A percentile compares a stretch with the other conserved stretches of the same genome.
Conservation (phyloP, 2,888 invertebrate genomes). For the Schrankia costaestrigalis region DNA sequence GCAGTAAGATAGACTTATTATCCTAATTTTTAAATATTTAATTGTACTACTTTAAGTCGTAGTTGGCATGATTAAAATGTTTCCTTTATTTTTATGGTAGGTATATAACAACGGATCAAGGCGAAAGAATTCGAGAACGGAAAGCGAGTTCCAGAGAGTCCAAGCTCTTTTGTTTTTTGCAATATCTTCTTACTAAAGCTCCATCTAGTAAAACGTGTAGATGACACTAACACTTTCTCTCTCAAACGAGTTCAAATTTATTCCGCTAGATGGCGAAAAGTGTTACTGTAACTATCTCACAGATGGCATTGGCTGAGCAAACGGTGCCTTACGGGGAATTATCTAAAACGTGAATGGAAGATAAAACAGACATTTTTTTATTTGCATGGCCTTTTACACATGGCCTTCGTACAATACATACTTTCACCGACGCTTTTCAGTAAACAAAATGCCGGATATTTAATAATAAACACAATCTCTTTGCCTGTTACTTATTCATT, state of each 20-base stretch:
- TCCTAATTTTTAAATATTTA: too few species aligned
- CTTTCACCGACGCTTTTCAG: constrained; percentile 64
- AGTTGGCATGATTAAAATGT: too few species aligned
- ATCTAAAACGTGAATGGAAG: constrained; percentile 31
- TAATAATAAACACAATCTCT: constrained; percentile 52
- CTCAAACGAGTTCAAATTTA: constrained; percentile 8
- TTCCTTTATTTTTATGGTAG: too few species aligned
- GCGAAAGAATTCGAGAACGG: too few species aligned
- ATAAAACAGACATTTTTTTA: constrained; percentile 27
- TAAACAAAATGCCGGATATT: constrained; percentile 65
- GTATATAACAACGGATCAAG: too few species aligned
- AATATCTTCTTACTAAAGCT: too few species aligned
- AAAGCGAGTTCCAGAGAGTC: too few species aligned
- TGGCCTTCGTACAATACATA: constrained; percentile 55
- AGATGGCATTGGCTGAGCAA: constrained; percentile 52
- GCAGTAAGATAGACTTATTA: too few species aligned
- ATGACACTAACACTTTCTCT: constrained; percentile 13
- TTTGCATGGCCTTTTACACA: constrained; percentile 42
- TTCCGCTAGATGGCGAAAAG: constrained; percentile 20
- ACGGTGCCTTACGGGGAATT: too few species aligned
- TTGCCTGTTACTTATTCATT: constrained; percentile 53
- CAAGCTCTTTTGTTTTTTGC: too few species aligned
- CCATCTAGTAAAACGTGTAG: too few species aligned
- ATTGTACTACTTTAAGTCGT: too few species aligned
- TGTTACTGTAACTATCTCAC: constrained; percentile 1